These are phyloP conservation scores for Aplodontia rufa DNA, from an alignment of 2,113 vertebrate genomes.

Conservation along the genomic window DNA sequence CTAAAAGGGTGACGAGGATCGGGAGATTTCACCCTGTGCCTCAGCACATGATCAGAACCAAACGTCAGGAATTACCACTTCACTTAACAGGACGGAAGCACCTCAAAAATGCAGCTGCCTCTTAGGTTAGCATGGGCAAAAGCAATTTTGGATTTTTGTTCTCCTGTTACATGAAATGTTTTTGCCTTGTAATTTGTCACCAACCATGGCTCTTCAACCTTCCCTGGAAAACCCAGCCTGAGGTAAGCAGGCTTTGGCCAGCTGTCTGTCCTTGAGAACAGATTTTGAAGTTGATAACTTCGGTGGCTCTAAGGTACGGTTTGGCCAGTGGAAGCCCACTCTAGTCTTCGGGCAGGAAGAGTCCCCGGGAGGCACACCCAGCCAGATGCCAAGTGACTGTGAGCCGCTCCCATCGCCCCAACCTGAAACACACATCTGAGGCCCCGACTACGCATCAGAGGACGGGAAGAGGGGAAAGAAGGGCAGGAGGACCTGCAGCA, in stretches of 20 bases:
- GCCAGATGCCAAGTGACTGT: no score
- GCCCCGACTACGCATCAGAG: neutral
- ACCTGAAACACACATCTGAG: neutral
- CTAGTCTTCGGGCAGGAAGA: no score
- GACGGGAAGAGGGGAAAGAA: neutral
- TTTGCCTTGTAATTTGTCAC: conserved; percentile 38
- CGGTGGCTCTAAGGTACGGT: conserved; percentile 25
- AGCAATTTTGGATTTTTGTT: neutral
- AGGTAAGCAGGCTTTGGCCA: neutral
- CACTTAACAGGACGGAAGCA: neutral
- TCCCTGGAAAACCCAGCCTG: neutral
- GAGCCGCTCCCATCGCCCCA: neutral
- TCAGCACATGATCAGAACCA: neutral
- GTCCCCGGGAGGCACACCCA: conserved; percentile 1
- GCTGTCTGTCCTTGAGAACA: conserved; percentile 40
- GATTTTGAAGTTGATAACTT: conserved; percentile 49
- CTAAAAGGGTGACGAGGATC: conserved; percentile 2
- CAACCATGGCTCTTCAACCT: neutral
- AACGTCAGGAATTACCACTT: neutral
- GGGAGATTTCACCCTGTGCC: neutral
- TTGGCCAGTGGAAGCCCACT: conserved; percentile 43
- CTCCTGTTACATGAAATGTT: neutral
- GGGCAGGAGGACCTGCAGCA: neutral
- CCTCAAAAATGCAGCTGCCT: neutral
- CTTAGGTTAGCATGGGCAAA: neutral